Evolutionary conservation across 2,113 vertebrate genomes (phyloP), one percentile per base, ranked within the genome.

Genomic region (Salvelinus sp.): DNA sequence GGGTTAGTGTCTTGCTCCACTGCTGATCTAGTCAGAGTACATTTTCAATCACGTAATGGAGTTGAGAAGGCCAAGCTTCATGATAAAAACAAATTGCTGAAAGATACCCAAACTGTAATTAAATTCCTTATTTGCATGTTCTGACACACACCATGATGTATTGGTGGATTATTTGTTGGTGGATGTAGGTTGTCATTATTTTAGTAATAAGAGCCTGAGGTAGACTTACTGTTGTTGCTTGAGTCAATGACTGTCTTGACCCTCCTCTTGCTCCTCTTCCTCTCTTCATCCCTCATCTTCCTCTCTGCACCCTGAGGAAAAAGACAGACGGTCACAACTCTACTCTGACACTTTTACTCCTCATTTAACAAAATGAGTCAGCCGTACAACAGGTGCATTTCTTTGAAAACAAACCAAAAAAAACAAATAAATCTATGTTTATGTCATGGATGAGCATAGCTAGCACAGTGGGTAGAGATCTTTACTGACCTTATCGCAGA

Each of bases 241-340:
- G 93, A 90, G 74, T 98, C 96, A 0, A 92, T 89, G 27, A 83
- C 25, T n/a, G 71, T 93, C 80, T 98, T 98, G 72, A 95, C 87
- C 88, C 96, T 97, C 92, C 96, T 96, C 85, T 97, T 93, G 79
- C 93, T 93, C 82, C 96, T 96, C 79, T 99, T 99, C 84, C 96
- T 94, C 69, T 99, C 98, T 69, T 99, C 98, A 6, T 99, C 98
- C 1, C 98, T 88, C 97, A 99, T 99, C 83, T 99, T 99, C 82
- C 98, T 96, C 87, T 99, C 98, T 1, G 98, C 98, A 64, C 98
- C 98, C 98, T 99, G 88, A 2, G 0, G 2, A 76, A 76, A 48
- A 50, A 81, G 14, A 76, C 62, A 33, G 10, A 66, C 0, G 10
- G 48, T 84, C 54, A 72, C 25, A 47, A 44, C 2, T 5, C 28